A percentile compares a stretch with the other conserved stretches of the same genome.
Conservation (phyloP, 1,140 invertebrate species). For the Lepeophtheirus salmonis region DNA sequence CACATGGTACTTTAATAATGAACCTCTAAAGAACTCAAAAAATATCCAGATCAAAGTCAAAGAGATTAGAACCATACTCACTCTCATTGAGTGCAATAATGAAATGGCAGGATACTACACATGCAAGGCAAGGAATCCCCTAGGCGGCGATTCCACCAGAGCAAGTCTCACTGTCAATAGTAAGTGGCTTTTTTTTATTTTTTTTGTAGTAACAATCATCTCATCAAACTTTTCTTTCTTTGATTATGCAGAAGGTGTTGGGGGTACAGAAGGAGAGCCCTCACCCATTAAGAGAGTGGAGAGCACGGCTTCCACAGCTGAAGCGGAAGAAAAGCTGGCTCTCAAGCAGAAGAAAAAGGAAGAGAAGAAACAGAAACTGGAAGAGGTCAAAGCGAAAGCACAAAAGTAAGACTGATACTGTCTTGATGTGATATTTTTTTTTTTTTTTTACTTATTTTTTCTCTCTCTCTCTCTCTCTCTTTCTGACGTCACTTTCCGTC, state of each 20-base stretch:
- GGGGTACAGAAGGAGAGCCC: neutral
- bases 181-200: no score
- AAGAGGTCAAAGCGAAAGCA: conserved; percentile 14
- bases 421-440: no score
- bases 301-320: neutral
- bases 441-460: neutral
- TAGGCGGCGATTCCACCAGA: conserved; percentile 48
- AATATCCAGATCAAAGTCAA: conserved; percentile 15
- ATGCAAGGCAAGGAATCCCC: conserved; percentile 62
- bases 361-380: conserved; percentile 15
- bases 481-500: neutral
- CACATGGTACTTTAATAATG: conserved; percentile 68
- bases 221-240: neutral
- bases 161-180: conserved; percentile 30
- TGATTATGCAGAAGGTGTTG: neutral
- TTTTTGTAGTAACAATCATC: no score
- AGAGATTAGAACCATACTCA: conserved; percentile 3
- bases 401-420: conserved; percentile 13
- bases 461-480: neutral
- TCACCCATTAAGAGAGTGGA: neutral
- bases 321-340: conserved; percentile 3
- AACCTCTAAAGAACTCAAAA: conserved; percentile 5
- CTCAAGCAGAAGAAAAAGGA: conserved; percentile 12
- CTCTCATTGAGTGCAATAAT: conserved; percentile 1
- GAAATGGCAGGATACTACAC: conserved; percentile 57